A percentile compares a stretch with the other conserved stretches of the same genome.
These are phyloP conservation scores for Girardinichthys multiradiatus DNA, from an alignment of 2,113 vertebrate genomes.

Conservation along the genomic window DNA sequence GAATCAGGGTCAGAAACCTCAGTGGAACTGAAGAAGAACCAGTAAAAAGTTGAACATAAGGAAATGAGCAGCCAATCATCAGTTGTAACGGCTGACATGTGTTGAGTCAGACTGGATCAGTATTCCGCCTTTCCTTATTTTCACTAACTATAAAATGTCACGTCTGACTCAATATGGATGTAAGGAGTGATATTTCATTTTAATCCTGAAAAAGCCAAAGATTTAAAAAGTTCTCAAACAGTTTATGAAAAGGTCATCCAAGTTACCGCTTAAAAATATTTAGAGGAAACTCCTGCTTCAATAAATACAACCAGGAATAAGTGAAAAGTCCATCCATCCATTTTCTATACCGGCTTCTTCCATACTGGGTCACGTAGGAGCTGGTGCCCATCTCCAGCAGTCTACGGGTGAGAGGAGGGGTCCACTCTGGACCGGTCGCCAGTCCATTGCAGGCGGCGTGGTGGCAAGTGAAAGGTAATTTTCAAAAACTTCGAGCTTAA, in stretches of 20 bases:
- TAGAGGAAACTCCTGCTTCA: not conserved
- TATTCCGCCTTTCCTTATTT: not conserved
- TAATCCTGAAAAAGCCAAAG: not conserved
- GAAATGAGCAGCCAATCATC: not conserved
- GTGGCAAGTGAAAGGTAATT: too few relatives aligned
- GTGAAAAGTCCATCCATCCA: too few relatives aligned
- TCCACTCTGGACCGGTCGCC: too few relatives aligned
- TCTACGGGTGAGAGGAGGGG: too few relatives aligned
- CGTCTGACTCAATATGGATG: not conserved
- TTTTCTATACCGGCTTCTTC: too few relatives aligned
- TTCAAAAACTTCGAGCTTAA: not conserved
- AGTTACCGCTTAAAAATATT: too few relatives aligned
- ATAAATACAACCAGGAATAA: not conserved
- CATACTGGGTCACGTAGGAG: too few relatives aligned
- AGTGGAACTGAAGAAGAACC: not conserved
- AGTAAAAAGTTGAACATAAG: not conserved
- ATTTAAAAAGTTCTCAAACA: not conserved
- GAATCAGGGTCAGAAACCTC: not conserved
- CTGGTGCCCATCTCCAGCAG: too few relatives aligned
- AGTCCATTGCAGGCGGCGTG: too few relatives aligned
- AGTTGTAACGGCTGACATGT: not conserved
- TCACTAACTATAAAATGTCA: not conserved
- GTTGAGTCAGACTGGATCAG: not conserved
- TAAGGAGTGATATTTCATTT: not conserved
- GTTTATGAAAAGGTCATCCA: not conserved